These are phyloP conservation scores for Corythaeola cristata DNA, from an alignment of 2,113 vertebrate genomes.

Conservation along the genomic window DNA sequence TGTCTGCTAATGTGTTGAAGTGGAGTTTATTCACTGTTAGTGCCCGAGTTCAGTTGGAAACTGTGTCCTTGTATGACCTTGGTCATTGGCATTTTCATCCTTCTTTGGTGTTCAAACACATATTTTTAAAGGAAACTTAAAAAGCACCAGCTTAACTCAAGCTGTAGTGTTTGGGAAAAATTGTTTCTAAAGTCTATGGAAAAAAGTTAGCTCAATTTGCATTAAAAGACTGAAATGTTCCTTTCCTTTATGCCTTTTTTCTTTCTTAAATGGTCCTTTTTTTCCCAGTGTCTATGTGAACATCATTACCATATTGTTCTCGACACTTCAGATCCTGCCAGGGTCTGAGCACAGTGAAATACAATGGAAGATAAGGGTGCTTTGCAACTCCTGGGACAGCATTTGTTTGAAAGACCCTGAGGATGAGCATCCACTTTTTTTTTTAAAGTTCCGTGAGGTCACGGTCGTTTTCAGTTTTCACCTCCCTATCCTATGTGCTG, in stretches of 20 bases:
- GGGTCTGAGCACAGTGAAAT: not conserved
- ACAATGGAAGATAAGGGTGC: not conserved
- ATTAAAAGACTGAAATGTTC: constrained; percentile 32
- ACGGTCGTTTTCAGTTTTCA: not conserved
- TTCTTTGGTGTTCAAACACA: constrained; percentile 32
- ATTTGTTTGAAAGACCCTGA: constrained; percentile 7
- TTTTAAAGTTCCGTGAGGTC: not conserved
- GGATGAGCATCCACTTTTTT: constrained; percentile 19
- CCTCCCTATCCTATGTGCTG: not conserved
- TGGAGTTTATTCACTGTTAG: constrained; percentile 1
- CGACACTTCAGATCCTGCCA: constrained; percentile 12
- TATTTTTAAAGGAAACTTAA: constrained; percentile 53
- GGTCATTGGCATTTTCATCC: constrained; percentile 13
- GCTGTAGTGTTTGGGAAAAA: not conserved
- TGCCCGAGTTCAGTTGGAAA: not conserved
- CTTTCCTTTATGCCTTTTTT: constrained; percentile 1
- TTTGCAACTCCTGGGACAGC: not conserved
- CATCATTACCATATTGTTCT: constrained; percentile 22
- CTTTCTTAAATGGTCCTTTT: constrained; percentile 6
- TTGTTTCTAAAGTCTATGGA: not conserved
- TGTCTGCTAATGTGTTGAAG: not conserved
- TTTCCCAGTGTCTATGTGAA: constrained; percentile 38
- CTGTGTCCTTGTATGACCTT: constrained; percentile 19
- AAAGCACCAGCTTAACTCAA: constrained; percentile 17
- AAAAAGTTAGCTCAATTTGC: constrained; percentile 12